phyloP scores from a whole-genome alignment of 2,888 invertebrate species.

The Hylaea fasciaria region DNA sequence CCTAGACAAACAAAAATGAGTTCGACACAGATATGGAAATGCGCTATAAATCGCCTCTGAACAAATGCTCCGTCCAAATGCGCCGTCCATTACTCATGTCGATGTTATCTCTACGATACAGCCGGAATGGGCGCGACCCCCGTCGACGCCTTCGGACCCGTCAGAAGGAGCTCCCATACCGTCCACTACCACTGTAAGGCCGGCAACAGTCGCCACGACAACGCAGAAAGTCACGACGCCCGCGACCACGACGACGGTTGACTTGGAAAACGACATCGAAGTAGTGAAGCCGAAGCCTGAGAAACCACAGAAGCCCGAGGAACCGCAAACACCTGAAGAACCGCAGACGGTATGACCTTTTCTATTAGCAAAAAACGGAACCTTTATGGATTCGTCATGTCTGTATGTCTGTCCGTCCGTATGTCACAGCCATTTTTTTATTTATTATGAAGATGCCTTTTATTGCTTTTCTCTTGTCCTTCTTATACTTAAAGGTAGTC shows the following conservation, averaged over 20 bases:
- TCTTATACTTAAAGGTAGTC: too few relatives aligned
- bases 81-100: constrained; percentile 54
- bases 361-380: too few relatives aligned
- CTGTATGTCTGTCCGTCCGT: too few relatives aligned
- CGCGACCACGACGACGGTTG: constrained; percentile 35
- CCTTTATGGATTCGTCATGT: too few relatives aligned
- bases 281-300: constrained; percentile 7
- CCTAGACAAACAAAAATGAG: constrained; percentile 46
- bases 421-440: too few relatives aligned
- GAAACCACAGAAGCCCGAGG: constrained; percentile 45
- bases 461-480: too few relatives aligned
- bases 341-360: constrained; percentile 57
- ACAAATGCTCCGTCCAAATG: constrained; percentile 54
- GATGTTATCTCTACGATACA: constrained; percentile 63
- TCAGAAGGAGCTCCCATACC: constrained; percentile 74
- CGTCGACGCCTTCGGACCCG: constrained; percentile 87
- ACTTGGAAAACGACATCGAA: constrained; percentile 47
- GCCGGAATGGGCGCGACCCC: constrained; percentile 93
- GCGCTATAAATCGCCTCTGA: constrained; percentile 53
- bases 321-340: constrained; percentile 42
- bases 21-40: constrained; percentile 46
- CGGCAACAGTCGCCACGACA: constrained; percentile 49
- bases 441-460: neutral
- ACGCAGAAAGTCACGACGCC: constrained; percentile 50
- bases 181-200: constrained; percentile 53